Percentiles rank a stretch among this genome's conserved stretches.
These are phyloP conservation scores for Lasioglossum malachurum DNA, from an alignment of 2,888 invertebrate genomes.

Conservation along the genomic window DNA sequence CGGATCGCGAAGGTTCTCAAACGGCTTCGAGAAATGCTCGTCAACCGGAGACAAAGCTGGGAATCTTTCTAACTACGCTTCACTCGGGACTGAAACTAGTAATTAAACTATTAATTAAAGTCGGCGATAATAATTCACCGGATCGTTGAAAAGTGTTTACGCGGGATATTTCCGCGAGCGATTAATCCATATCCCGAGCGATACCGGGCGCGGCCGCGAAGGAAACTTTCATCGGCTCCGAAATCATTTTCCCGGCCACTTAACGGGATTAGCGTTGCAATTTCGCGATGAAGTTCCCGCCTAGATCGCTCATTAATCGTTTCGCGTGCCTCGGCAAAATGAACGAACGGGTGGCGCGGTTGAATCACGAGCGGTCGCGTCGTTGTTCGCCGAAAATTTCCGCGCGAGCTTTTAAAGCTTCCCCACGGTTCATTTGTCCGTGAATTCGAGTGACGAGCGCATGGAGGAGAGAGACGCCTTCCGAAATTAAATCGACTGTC, in stretches of 20 bases:
- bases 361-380: not conserved
- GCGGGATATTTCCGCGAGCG: conserved; percentile 33
- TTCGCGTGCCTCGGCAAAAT: conserved; percentile 28
- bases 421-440: not conserved
- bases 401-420: not conserved
- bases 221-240: conserved; percentile 48
- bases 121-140: conserved; percentile 25
- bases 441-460: not conserved
- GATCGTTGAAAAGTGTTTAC: conserved; percentile 57
- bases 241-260: conserved; percentile 49
- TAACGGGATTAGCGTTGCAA: conserved; percentile 51
- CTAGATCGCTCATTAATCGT: conserved; percentile 43
- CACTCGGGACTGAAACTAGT: not conserved
- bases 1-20: not conserved
- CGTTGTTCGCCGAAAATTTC: not conserved
- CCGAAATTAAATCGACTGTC: conserved; percentile 2
- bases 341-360: conserved; percentile 12
- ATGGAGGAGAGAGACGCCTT: not conserved
- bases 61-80: not conserved
- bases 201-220: conserved; percentile 21
- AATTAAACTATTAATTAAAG: not conserved
- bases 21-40: not conserved
- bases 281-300: conserved; percentile 39
- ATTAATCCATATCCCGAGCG: conserved; percentile 42
- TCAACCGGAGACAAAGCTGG: not conserved